Evolutionary conservation across 2,797 vertebrate genomes (phyloP).

Genomic region (Acipenser oxyrinchus): DNA sequence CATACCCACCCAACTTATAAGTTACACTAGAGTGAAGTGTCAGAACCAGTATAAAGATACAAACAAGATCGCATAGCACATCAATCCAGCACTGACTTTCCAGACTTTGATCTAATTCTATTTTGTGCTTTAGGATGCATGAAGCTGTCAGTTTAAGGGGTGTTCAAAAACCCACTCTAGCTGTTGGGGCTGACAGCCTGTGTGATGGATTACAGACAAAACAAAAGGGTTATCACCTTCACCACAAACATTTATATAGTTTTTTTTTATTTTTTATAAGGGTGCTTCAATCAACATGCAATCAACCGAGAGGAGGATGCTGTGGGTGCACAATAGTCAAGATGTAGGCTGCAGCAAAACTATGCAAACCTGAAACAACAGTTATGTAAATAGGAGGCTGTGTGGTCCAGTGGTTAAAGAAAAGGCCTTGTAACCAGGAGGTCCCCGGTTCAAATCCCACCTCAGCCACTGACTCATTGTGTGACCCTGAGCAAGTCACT

Average conservation of each 20-base stretch:
- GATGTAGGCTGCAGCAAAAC: too few relatives aligned
- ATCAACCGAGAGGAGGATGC: conserved; percentile 21
- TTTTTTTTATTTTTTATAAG: conserved; percentile 55
- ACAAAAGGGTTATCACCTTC: conserved; percentile 83
- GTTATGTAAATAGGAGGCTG: too few relatives aligned
- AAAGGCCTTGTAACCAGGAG: too few relatives aligned
- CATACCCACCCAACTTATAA: conserved; percentile 55
- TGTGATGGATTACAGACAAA: conserved; percentile 83
- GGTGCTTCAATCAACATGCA: conserved; percentile 50
- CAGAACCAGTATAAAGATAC: conserved; percentile 76
- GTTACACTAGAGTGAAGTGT: conserved; percentile 65
- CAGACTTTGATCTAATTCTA: conserved; percentile 79
- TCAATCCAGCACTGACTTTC: conserved; percentile 65
- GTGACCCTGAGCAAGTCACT: too few relatives aligned
- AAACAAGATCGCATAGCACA: conserved; percentile 71
- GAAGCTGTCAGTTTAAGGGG: conserved; percentile 83
- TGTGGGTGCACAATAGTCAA: too few relatives aligned
- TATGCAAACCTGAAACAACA: too few relatives aligned
- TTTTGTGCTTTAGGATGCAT: conserved; percentile 76
- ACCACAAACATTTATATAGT: conserved; percentile 54
- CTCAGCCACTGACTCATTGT: too few relatives aligned
- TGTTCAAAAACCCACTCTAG: conserved; percentile 61
- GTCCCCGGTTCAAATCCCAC: too few relatives aligned
- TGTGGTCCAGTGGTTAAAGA: too few relatives aligned
- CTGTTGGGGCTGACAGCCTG: conserved; percentile 75